A percentile compares a stretch with the other conserved stretches of the same genome.
These are phyloP conservation scores for Ahaetulla prasina DNA, from an alignment of 2,113 vertebrate genomes.

Conservation along the genomic window DNA sequence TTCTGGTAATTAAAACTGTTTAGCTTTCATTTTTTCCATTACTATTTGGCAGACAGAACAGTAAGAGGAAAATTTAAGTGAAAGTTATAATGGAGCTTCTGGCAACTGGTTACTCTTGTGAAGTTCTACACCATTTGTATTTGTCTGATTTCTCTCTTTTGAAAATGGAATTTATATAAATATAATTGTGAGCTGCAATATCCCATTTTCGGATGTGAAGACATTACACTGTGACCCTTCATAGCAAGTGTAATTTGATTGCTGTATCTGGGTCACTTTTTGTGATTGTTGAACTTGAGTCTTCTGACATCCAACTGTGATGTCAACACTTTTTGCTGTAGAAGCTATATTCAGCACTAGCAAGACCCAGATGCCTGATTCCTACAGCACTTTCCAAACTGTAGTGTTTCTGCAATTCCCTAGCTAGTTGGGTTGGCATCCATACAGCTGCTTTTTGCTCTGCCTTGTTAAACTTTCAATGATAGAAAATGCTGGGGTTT, in stretches of 20 bases:
- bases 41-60: neutral
- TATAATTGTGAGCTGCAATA: neutral
- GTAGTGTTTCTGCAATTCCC: neutral
- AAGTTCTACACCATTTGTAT: neutral
- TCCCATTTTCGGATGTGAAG: neutral
- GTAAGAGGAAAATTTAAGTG: neutral
- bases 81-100: neutral
- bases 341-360: neutral
- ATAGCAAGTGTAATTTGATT: neutral
- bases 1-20: neutral
- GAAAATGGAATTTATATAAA: accelerated
- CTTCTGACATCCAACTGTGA: neutral
- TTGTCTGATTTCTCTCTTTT: neutral
- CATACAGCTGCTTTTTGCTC: neutral
- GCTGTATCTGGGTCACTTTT: neutral
- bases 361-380: neutral
- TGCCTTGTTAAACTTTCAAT: constrained; percentile 30
- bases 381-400: neutral
- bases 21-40: neutral
- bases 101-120: neutral
- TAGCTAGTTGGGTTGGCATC: constrained; percentile 1
- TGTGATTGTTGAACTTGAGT: neutral
- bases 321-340: neutral
- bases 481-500: constrained; percentile 19
- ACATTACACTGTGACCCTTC: neutral